Base-by-base conservation (phyloP, 2,113 vertebrate genomes). In the Poecilia latipinna region DNA sequence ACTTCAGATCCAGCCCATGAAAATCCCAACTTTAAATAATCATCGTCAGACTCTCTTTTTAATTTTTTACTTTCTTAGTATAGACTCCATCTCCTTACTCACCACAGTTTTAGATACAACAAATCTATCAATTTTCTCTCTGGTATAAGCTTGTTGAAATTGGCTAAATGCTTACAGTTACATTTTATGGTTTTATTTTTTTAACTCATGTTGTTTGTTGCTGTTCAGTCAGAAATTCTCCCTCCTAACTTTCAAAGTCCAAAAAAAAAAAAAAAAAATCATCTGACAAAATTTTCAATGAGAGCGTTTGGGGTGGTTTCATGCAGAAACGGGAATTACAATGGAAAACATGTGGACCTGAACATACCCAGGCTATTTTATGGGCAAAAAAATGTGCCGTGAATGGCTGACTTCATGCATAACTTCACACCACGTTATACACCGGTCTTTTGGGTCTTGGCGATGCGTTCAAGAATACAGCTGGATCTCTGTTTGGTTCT, bases 291-390 rank as follows among this genome's bases (percentile, higher is more conserved):
- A 48, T 35, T 10, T 8, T 70, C 24, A 39, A 6, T 32, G 29
- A 61, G 13, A 37, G 24, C 10, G 4, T 42, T 13, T 12, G 3
- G 11, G 17, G 42, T 17, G 13, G 44, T 48, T 48, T 48, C 44
- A 19, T 48, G 44, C 17, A 48, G 17, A 48, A 44, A 39, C 42
- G 26, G 12, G 42, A 13, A 15, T 1, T 22, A 51, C 19, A 54
- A 65, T 39, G 63, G 64, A 60, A 74, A 66, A 57, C 63, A 74
- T 54, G 33, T 57, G 63, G 33, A 22, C 37, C 44, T 6, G 4
- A 35, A 57, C 17, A 17, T 19, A 48, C 17, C 17, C 44, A 6
- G 15, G 13, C 42, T 17, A 13, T 12, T 15, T 44, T 3, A 15
- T 1, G 12, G 60, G 13, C 64, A 63, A 64, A 15, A 19, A 22